Percentiles rank a stretch among this genome's conserved stretches.
phyloP scores from a whole-genome alignment of 1,140 invertebrate genomes.

The Drosophila punjabiensis region DNA sequence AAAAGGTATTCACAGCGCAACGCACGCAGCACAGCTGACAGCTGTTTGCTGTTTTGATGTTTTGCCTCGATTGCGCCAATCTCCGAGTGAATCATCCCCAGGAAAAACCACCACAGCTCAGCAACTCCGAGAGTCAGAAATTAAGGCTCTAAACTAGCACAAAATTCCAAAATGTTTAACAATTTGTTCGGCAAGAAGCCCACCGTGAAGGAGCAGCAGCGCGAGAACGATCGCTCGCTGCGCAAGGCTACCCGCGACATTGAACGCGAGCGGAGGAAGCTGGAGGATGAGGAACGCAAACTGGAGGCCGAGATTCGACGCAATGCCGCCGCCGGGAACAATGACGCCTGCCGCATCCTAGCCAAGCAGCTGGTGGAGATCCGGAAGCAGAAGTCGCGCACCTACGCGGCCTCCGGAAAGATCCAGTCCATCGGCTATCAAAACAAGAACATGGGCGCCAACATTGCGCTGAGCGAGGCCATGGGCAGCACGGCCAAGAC shows the following conservation, averaged over 20 bases:
- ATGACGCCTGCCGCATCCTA: constrained; percentile 92
- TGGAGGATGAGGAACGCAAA: constrained; percentile 96
- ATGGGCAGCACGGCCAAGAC: constrained; percentile 95
- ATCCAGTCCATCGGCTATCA: constrained; percentile 92
- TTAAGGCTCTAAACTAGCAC: not conserved
- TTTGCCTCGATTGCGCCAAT: constrained; percentile 24
- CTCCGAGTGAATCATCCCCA: constrained; percentile 59
- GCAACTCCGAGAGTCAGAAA: not conserved
- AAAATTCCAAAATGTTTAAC: constrained; percentile 72
- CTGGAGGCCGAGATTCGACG: constrained; percentile 96
- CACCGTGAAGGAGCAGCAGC: constrained; percentile 90
- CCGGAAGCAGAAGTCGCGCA: constrained; percentile 94
- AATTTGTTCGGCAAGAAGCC: constrained; percentile 87
- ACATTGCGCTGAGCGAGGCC: constrained; percentile 93
- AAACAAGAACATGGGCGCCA: constrained; percentile 95
- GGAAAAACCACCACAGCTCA: constrained; percentile 25
- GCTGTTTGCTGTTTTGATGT: constrained; percentile 55
- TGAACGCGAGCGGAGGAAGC: constrained; percentile 91
- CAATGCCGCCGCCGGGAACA: constrained; percentile 94
- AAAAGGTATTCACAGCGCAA: constrained; percentile 16
- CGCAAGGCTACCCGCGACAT: constrained; percentile 93
- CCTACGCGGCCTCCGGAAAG: constrained; percentile 91
- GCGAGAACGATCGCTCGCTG: constrained; percentile 92
- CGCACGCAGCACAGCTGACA: constrained; percentile 17
- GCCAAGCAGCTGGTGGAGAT: constrained; percentile 96